Evolutionary conservation across 2,888 invertebrate genomes (phyloP).

Genomic region (Phorcus lineatus): DNA sequence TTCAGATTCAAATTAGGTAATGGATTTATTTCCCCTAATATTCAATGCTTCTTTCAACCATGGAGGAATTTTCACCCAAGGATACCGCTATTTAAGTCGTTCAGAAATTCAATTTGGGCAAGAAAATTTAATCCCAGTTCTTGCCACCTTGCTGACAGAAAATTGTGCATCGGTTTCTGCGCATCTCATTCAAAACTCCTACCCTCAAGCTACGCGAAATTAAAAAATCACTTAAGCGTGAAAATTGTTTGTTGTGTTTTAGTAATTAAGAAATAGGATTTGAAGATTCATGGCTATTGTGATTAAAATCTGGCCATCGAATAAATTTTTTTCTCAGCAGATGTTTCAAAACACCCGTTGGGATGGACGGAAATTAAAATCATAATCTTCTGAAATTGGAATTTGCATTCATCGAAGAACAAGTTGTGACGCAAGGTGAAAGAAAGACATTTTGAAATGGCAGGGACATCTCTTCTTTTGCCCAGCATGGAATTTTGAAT

Average conservation of each 20-base stretch:
- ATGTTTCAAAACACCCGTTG: background rate
- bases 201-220: background rate
- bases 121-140: background rate
- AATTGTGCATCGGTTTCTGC: background rate
- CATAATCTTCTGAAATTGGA: slow-evolving; percentile 13
- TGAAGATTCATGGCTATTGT: background rate
- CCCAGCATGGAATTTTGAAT: background rate
- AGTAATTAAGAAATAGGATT: slow-evolving; percentile 13
- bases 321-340: background rate
- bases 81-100: background rate
- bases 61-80: slow-evolving; percentile 8
- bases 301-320: background rate
- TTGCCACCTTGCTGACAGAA: background rate
- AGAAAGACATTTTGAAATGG: background rate
- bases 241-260: slow-evolving; percentile 13
- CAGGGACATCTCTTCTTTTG: background rate
- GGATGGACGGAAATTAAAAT: slow-evolving; percentile 8
- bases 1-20: no score
- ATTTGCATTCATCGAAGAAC: background rate
- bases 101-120: background rate
- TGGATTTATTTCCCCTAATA: background rate
- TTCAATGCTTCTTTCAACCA: background rate
- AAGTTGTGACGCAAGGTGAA: background rate
- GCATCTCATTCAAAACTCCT: background rate
- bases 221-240: slow-evolving; percentile 8